Evolutionary conservation across 2,797 vertebrate species (phyloP), one percentile per base, ranked within the genome.

Genomic region (Mallotus villosus): DNA sequence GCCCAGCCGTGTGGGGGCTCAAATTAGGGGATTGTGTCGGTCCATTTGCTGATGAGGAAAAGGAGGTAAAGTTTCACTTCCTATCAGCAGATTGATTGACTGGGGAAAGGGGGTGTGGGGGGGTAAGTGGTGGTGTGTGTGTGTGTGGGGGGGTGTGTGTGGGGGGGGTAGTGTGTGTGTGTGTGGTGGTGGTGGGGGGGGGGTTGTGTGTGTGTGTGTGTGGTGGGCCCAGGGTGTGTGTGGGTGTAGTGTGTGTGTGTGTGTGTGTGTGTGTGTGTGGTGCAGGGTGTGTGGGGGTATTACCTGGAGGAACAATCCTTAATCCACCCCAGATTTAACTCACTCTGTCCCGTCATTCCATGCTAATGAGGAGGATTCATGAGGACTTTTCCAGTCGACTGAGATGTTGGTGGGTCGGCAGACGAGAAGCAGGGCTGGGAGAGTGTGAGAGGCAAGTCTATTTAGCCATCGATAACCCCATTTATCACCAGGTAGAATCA

Each of bases 1-100:
- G 72, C 37, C 6, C 51, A 22, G 81, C 71, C 29, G 46, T 58
- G 65, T 25, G 68, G 41, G 0, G 19, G 2, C 58, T 37, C 71
- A 66, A 74, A 78, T 63, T 53, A 46, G 61, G 32, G 72, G 82
- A 83, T 81, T 82, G 83, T 70, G 83, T 70, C 72, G 22, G 65
- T 76, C 77, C 71, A 77, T 78, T 85, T 78, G 64, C 60, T 82
- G 76, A 85, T 82, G 70, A 73, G 68, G 63, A 49, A 66, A 66
- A 69, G 27, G 68, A 74, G 73, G 63, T 71, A 25, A 16, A 71
- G 63, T 74, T 76, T 76, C 62, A 61, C 32, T 1, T 6, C 41
- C 9, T 16, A 3, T 22, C 8, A 62, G 34, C 67, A 74, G 19
- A 34, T 34, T 6, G 32, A 34, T 34, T 8, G 5, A 34, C 8